Evolutionary conservation across 2,113 vertebrate genomes (phyloP).

Genomic region (Psittacus erithacus): DNA sequence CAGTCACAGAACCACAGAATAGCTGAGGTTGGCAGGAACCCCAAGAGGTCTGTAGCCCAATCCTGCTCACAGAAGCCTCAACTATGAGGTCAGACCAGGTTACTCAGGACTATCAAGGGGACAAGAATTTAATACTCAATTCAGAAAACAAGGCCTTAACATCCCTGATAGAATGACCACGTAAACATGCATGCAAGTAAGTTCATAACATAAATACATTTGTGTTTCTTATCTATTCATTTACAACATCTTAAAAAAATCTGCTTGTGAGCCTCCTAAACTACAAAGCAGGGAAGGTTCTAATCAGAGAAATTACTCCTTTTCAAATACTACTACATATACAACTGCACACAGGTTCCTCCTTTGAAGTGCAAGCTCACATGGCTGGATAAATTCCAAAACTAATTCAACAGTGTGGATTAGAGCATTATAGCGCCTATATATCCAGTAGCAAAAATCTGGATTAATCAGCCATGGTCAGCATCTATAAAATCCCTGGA

Average conservation of each 20-base stretch:
- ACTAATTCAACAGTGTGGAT: not conserved
- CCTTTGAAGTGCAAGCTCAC: not conserved
- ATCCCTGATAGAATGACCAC: not conserved
- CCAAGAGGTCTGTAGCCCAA: not conserved
- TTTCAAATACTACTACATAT: not conserved
- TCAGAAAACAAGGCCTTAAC: not conserved
- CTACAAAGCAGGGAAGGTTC: not conserved
- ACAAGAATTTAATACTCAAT: not conserved
- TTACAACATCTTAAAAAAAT: rapidly evolving
- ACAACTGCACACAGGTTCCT: not conserved
- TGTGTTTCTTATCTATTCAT: not conserved
- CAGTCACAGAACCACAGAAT: not conserved
- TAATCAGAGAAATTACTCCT: not conserved
- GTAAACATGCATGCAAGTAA: not conserved
- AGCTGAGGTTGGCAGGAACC: not conserved
- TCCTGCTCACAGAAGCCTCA: not conserved
- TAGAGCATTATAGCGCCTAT: not conserved
- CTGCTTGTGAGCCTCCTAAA: not conserved
- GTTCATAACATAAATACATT: not conserved
- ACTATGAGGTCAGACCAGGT: not conserved
- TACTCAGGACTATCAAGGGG: not conserved
- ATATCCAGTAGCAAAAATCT: not conserved
- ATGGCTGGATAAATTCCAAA: not conserved
- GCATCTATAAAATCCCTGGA: not conserved
- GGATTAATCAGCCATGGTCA: not conserved